A percentile compares a stretch with the other conserved stretches of the same genome.
phyloP scores from a whole-genome alignment of 2,797 vertebrate genomes.

The Coregonus ussuriensis region DNA sequence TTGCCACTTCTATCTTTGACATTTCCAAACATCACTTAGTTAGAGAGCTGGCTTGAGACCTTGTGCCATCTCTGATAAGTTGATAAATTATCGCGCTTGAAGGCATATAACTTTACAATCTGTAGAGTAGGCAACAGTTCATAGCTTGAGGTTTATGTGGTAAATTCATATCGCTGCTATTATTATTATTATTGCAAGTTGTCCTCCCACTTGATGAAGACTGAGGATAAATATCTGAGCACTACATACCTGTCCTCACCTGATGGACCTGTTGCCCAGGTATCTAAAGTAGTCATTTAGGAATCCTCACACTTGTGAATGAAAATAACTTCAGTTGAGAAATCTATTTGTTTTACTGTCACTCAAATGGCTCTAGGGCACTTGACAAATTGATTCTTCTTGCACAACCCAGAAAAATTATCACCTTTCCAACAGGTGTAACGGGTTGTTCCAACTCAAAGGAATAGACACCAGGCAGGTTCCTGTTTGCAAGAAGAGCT shows the following conservation, averaged over 20 bases:
- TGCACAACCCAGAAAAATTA: not conserved
- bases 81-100: not conserved
- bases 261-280: not conserved
- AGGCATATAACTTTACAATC: not conserved
- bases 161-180: not conserved
- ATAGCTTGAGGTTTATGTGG: not conserved
- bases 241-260: not conserved
- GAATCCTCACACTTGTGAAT: slow-evolving; percentile 8
- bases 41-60: not conserved
- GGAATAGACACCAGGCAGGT: not conserved
- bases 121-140: not conserved
- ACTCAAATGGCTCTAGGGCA: not conserved
- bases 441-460: not conserved
- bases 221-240: not conserved
- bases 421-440: not conserved
- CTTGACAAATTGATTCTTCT: not conserved
- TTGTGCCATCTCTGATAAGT: not conserved
- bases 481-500: not conserved
- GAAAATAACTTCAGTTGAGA: not conserved
- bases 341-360: not conserved
- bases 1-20: not conserved
- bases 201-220: slow-evolving; percentile 25
- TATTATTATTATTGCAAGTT: slow-evolving; percentile 33
- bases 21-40: not conserved
- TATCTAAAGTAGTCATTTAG: slow-evolving; percentile 12